Evolutionary conservation across 2,888 invertebrate species (phyloP).

Genomic region (Parelbella ahira): DNA sequence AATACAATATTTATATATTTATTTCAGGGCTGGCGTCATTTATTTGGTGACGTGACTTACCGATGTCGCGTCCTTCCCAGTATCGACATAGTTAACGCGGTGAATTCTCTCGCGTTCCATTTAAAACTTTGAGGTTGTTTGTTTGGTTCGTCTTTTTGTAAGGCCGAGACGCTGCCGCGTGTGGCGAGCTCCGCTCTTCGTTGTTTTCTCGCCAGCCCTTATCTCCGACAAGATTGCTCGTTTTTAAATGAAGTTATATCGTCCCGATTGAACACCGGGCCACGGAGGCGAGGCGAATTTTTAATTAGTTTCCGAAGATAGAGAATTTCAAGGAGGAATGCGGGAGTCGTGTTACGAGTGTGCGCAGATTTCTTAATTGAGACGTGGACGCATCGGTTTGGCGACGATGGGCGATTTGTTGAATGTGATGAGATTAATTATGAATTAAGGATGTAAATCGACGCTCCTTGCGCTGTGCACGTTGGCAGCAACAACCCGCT

Average conservation of each 20-base stretch:
- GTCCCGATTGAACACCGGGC: slow-evolving; percentile 72
- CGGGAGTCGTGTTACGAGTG: slow-evolving; percentile 64
- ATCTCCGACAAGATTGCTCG: slow-evolving; percentile 78
- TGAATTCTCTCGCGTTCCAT: slow-evolving; percentile 76
- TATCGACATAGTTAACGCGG: slow-evolving; percentile 79
- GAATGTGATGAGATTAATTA: slow-evolving; percentile 62
- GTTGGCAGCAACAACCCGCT: slow-evolving; percentile 39
- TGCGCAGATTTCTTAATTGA: slow-evolving; percentile 73
- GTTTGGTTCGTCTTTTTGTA: slow-evolving; percentile 65
- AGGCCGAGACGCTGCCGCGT: slow-evolving; percentile 60
- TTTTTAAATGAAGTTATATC: slow-evolving; percentile 81
- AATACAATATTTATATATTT: slow-evolving; percentile 74
- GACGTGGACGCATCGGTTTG: slow-evolving; percentile 58
- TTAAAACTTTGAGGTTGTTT: slow-evolving; percentile 70
- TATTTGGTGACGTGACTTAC: slow-evolving; percentile 80
- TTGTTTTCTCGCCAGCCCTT: slow-evolving; percentile 77
- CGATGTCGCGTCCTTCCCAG: slow-evolving; percentile 78
- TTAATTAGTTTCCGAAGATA: slow-evolving; percentile 81
- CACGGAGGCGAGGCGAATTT: slow-evolving; percentile 75
- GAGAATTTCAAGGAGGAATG: slow-evolving; percentile 76
- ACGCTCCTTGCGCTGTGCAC: slow-evolving; percentile 41
- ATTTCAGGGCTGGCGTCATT: slow-evolving; percentile 73
- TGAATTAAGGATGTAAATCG: slow-evolving; percentile 60
- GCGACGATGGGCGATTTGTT: slow-evolving; percentile 62
- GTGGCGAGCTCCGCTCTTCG: slow-evolving; percentile 73